These are phyloP conservation scores for Lampris megalopsis DNA, from an alignment of 2,113 vertebrate genomes.

Conservation along the genomic window DNA sequence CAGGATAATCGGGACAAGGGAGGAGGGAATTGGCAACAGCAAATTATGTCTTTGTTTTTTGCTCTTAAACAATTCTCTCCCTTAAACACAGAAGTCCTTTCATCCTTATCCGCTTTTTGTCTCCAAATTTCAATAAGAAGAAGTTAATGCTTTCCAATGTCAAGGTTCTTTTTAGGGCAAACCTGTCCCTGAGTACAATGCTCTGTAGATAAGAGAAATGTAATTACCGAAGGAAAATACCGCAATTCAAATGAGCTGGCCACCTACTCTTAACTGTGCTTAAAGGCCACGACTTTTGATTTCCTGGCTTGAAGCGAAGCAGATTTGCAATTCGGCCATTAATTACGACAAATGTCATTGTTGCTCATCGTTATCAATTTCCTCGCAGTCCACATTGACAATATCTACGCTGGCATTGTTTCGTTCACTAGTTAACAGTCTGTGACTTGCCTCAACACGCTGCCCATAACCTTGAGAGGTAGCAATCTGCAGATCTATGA, in stretches of 20 bases:
- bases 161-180: constrained; percentile 54
- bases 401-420: not conserved
- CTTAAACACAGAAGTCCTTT: constrained; percentile 65
- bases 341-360: not conserved
- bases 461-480: not conserved
- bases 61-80: constrained; percentile 47
- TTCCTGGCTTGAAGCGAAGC: not conserved
- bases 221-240: constrained; percentile 26
- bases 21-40: constrained; percentile 41
- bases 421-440: not conserved
- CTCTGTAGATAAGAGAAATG: constrained; percentile 39
- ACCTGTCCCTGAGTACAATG: constrained; percentile 32
- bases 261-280: not conserved
- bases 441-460: not conserved
- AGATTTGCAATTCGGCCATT: not conserved
- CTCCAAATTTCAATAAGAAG: constrained; percentile 51
- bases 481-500: not conserved
- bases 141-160: constrained; percentile 38
- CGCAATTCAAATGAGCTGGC: constrained; percentile 8
- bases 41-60: constrained; percentile 51
- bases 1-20: constrained; percentile 65
- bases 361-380: not conserved
- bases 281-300: constrained; percentile 13
- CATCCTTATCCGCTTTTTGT: constrained; percentile 56
- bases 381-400: no score